Evolutionary conservation across 2,888 invertebrate genomes (phyloP).

Genomic region (Leptinotarsa haldemani): DNA sequence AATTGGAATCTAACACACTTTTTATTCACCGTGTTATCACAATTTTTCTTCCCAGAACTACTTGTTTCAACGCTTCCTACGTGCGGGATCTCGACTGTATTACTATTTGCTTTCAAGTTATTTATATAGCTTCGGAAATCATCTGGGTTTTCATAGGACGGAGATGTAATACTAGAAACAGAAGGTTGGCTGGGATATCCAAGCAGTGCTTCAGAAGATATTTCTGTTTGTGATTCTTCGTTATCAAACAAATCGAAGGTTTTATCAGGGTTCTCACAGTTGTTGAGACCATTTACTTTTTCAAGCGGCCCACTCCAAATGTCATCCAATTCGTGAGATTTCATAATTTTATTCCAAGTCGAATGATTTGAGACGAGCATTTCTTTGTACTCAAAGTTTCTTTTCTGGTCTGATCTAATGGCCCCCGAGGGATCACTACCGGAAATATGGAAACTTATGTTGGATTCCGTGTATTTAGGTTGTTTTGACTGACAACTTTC

Average conservation of each 20-base stretch:
- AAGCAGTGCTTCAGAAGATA: background rate
- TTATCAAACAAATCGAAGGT: constrained; percentile 45
- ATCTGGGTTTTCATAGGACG: constrained; percentile 45
- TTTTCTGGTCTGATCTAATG: background rate
- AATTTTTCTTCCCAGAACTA: background rate
- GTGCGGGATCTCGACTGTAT: too few relatives aligned
- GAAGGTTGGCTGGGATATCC: constrained; percentile 7
- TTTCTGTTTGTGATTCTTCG: constrained; percentile 8
- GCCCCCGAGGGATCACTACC: background rate
- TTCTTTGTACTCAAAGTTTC: constrained; percentile 12
- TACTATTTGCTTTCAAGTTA: constrained; percentile 21
- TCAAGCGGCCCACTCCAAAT: constrained; percentile 42
- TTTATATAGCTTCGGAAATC: constrained; percentile 41
- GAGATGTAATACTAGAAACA: constrained; percentile 39
- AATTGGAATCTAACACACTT: too few relatives aligned
- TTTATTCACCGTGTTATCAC: background rate
- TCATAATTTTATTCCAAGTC: constrained; percentile 27
- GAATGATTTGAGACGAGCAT: background rate
- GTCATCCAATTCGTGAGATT: constrained; percentile 42
- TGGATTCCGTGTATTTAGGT: constrained; percentile 19
- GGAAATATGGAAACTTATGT: background rate
- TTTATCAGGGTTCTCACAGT: constrained; percentile 33
- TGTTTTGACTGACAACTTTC: constrained; percentile 2
- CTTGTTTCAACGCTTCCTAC: too few relatives aligned
- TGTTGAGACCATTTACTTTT: constrained; percentile 32